Base-by-base conservation (phyloP, 2,113 vertebrate species). In the Trematocara marginatum region DNA sequence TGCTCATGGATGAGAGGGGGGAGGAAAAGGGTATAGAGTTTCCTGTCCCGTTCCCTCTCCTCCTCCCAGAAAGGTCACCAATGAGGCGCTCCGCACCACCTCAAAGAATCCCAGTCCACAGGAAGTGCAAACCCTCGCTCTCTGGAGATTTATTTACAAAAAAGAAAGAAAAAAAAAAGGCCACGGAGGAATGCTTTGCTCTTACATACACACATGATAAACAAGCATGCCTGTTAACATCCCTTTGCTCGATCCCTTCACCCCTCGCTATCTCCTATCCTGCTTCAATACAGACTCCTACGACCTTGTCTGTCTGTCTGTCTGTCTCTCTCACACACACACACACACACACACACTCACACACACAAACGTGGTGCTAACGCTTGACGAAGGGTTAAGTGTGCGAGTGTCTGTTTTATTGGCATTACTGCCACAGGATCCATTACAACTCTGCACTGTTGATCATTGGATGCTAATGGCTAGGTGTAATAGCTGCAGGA, bases 1-100 rank as follows among this genome's bases (percentile, higher is more conserved):
- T 45, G 53, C 15, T 85, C 40, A 49, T 79, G 61, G 15, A 52
- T 52, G 53, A 29, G 82, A 87, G 42, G 59, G 51, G 29, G 66
- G 56, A 56, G 88, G 38, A 87, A 76, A 76, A 69, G 82, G 82
- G 78, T 83, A 85, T 94, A 11, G 57, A 18, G 88, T 94, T 95
- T 94, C 94, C 92, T 89, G 85, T 80, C 59, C 34, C 23, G 10
- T 61, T 86, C 76, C 10, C 45, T 20, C n/a, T 42, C 35, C n/a
- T n/a, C 29, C 57, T 92, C 90, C 92, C 91, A 86, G 3, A 81
- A 42, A 91, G 92, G 93, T 95, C 90, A 94, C 61, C 49, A 59
- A 66, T 49, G 47, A 85, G 74, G 13, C 3, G 49, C 52, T 23
- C 64, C 2, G 18, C 80, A 11, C 78, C 56, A 78, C 79, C 85